Evolutionary conservation across 1,140 invertebrate species (phyloP).

Genomic region (Druon quercuslanigerum): DNA sequence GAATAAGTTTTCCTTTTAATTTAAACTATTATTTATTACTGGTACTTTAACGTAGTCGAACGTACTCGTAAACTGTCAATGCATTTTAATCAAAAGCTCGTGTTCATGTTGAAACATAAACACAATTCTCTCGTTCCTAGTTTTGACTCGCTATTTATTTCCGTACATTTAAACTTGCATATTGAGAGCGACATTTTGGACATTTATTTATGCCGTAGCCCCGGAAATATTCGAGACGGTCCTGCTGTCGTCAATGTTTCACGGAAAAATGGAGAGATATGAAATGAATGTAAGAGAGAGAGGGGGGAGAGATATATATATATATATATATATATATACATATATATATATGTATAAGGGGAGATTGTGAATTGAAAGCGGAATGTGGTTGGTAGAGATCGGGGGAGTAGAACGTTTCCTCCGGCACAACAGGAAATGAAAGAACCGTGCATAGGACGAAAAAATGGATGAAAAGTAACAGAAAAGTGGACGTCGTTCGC

Average conservation of each 20-base stretch:
- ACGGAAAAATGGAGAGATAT: conserved; percentile 31
- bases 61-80: not conserved
- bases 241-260: conserved; percentile 25
- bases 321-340: too few species aligned
- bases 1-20: too few species aligned
- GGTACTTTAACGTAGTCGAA: too few species aligned
- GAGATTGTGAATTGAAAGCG: conserved; percentile 49
- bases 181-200: conserved; percentile 20
- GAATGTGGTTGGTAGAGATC: conserved; percentile 35
- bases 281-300: conserved; percentile 43
- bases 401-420: conserved; percentile 30
- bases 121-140: not conserved
- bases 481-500: conserved; percentile 15
- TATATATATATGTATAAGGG: too few species aligned
- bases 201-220: conserved; percentile 14
- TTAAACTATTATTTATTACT: too few species aligned
- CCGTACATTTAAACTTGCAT: conserved; percentile 12
- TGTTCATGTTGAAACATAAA: not conserved
- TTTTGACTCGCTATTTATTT: conserved; percentile 17
- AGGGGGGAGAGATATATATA: conserved; percentile 38
- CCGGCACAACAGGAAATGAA: conserved; percentile 53
- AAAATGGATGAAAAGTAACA: conserved; percentile 43
- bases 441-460: conserved; percentile 48
- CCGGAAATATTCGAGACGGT: conserved; percentile 29
- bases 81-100: not conserved